Base-by-base conservation (phyloP, 2,888 invertebrate species). In the Leptinotarsa tumamoca region DNA sequence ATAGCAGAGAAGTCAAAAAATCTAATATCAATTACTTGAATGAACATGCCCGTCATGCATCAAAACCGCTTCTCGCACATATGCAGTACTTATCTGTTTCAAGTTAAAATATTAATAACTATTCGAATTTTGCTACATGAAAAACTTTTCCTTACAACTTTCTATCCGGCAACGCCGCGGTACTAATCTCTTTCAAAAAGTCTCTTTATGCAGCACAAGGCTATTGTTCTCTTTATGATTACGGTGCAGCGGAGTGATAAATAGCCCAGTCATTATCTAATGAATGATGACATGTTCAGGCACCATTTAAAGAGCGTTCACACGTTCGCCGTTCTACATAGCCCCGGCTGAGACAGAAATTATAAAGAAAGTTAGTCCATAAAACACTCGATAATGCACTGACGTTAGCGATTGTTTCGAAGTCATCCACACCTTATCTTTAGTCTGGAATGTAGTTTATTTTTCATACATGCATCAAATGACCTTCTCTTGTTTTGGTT, bases 221-320 rank as follows among this genome's bases (percentile, higher is more conserved):
- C 70, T 61, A 70, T 70, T 70, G 70, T 70, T 70, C 70, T 70
- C 58, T 70, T 70, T 58, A 58, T 70, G 70, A 70, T 58, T 56
- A 70, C 70, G 58, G 61, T 70, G 58, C 70, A 70, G 50, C 58
- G 70, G 49, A 70, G 70, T 70, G 70, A 70, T 70, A 49, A 70
- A 70, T 70, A 58, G 58, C 69, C 69, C 70, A 50, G 70, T 58
- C 58, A 70, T 70, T 70, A 70, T 70, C 70, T 70, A 70, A 70
- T 70, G 58, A 70, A 70, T 70, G 58, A 70, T 70, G 70, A 70
- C 70, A 70, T 58, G 50, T 70, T 49, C 58, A 49, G 58, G 15
- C 27, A 69, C 56, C 43, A 58, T 69, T 58, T 33, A 56, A 21
- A 56, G 56, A 56, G 58, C 56, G 70, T 70, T 70, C 70, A 70